Conservation (phyloP, 2,797 vertebrate species). For the Synanceia verrucosa region DNA sequence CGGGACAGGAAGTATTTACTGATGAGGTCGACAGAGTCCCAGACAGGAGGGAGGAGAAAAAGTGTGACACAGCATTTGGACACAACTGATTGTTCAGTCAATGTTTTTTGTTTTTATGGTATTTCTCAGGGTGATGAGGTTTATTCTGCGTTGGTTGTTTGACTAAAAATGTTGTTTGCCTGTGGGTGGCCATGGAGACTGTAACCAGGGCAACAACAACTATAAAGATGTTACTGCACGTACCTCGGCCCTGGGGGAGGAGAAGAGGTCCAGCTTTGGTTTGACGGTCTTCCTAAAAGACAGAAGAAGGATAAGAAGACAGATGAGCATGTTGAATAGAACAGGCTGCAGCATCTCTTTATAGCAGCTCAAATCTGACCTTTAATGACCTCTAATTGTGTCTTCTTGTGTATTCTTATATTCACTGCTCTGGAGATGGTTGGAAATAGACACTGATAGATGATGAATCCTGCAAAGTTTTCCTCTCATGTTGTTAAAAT, state of each 20-base stretch:
- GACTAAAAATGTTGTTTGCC: slow-evolving; percentile 33
- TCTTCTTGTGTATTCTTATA: not conserved
- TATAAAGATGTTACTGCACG: slow-evolving; percentile 8
- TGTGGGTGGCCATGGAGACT: slow-evolving; percentile 45
- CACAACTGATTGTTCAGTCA: not conserved
- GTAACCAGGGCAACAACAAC: slow-evolving; percentile 68
- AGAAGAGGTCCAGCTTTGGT: slow-evolving; percentile 81
- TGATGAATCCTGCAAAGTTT: not conserved
- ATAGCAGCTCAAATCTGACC: not conserved
- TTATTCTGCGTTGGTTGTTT: slow-evolving; percentile 36
- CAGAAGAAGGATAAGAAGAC: not conserved
- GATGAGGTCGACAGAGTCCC: slow-evolving; percentile 37
- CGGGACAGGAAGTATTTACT: slow-evolving; percentile 8
- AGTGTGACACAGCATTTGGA: not conserved
- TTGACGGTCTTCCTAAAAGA: slow-evolving; percentile 77
- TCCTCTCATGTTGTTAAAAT: not conserved
- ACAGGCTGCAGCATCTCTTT: not conserved
- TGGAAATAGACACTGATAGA: not conserved
- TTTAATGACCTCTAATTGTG: not conserved
- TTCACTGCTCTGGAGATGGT: not conserved
- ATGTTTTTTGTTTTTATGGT: slow-evolving; percentile 9
- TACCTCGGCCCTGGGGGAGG: slow-evolving; percentile 85
- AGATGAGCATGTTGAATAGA: not conserved
- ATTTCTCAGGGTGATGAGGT: slow-evolving; percentile 26
- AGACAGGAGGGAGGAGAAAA: too few relatives aligned